Evolutionary conservation across 2,113 vertebrate species (phyloP).

Genomic region (Xenus cinereus): DNA sequence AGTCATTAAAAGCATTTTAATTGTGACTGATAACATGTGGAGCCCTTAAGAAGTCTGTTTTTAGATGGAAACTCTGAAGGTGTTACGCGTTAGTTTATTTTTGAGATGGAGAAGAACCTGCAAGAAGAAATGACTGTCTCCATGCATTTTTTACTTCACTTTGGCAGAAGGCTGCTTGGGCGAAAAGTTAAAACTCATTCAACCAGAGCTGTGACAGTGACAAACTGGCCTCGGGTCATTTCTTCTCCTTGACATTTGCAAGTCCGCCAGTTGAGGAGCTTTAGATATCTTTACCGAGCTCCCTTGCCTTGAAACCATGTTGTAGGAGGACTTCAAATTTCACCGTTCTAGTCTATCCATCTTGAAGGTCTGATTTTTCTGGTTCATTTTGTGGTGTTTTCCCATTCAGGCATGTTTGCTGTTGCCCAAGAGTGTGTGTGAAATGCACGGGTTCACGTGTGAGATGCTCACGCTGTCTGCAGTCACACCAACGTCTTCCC

Average conservation of each 20-base stretch:
- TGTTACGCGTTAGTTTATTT: neutral
- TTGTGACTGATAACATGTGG: neutral
- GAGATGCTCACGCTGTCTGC: neutral
- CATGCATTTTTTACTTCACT: neutral
- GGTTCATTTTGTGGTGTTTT: neutral
- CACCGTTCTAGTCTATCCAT: neutral
- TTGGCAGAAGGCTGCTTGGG: neutral
- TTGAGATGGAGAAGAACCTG: neutral
- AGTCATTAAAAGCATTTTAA: neutral
- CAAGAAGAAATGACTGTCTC: neutral
- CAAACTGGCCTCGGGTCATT: neutral
- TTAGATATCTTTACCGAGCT: neutral
- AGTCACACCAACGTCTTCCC: neutral
- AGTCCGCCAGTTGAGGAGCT: neutral
- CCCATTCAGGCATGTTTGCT: rapidly evolving
- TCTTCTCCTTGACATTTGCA: constrained; percentile 8
- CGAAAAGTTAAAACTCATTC: neutral
- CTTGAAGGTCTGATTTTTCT: neutral
- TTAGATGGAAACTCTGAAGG: neutral
- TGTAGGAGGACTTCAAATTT: neutral
- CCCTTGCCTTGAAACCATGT: neutral
- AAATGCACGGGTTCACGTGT: rapidly evolving
- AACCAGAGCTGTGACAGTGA: neutral
- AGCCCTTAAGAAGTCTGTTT: neutral
- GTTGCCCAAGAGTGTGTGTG: neutral